phyloP scores from a whole-genome alignment of 2,888 invertebrate species.

The Oscheius sp. region DNA sequence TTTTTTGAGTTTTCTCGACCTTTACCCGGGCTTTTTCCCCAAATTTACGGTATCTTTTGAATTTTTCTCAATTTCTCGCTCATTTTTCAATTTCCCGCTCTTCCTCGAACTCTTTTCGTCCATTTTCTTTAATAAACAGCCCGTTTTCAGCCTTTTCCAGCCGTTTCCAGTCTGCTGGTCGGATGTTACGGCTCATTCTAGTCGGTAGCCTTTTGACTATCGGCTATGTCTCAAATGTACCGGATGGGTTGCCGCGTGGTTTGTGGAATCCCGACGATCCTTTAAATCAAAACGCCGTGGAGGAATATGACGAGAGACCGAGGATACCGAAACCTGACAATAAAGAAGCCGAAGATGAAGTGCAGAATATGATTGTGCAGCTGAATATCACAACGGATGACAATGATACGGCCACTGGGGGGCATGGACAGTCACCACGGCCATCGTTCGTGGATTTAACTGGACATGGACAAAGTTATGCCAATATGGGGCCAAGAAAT shows the following conservation, averaged over 20 bases:
- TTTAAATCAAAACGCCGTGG: not conserved
- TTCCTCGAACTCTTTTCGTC: not conserved
- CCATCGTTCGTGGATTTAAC: too few relatives aligned
- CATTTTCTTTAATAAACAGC: not conserved
- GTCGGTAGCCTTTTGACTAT: conserved; percentile 3
- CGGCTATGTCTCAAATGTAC: not conserved
- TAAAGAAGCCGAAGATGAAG: not conserved
- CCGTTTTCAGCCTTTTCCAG: not conserved
- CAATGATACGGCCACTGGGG: not conserved
- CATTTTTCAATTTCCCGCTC: not conserved
- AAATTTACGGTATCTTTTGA: not conserved
- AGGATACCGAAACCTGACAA: not conserved
- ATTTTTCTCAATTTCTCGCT: not conserved
- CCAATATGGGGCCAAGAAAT: too few relatives aligned
- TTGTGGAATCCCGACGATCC: not conserved
- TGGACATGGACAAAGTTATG: too few relatives aligned
- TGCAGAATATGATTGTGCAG: not conserved
- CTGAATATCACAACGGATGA: not conserved
- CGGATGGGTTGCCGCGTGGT: too few relatives aligned
- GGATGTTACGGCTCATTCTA: not conserved
- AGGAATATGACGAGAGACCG: too few relatives aligned
- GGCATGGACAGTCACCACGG: too few relatives aligned
- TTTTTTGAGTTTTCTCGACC: too few relatives aligned
- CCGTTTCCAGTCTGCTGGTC: not conserved
- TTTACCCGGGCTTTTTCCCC: too few relatives aligned